Evolutionary conservation across 1,140 invertebrate species (phyloP), one percentile per base, ranked within the genome.

Genomic region (Drosophila elegans): DNA sequence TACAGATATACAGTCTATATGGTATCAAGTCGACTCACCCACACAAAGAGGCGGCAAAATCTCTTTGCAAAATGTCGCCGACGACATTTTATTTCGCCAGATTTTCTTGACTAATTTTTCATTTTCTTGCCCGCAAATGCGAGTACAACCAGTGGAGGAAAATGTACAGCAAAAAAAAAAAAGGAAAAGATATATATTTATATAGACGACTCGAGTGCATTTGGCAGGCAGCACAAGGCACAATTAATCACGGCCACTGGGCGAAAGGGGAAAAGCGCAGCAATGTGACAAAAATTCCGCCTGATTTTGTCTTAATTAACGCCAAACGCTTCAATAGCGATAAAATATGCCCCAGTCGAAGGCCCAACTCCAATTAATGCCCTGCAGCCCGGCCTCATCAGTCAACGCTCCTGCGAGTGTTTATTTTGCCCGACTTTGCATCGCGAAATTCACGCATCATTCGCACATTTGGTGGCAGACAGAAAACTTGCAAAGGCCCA

Each of bases 231-330:
- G 78, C 79, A 81, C 71, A 77, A 67, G 83, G 80, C 84, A 80
- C 80, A 88, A 88, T 88, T 88, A 88, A 88, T 88, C 84, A 84
- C 73, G 74, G 49, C 61, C 72, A 62, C 45, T 45, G 69, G 32
- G 56, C 12, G 3, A 42, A 52, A 41, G 11, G 54, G 67, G 16
- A 25, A 11, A 25, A 16, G 13, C 41, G 53, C 62, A 39, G 61
- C 71, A 69, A 91, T 84, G 90, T 91, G 90, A 91, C 86, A 91
- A 91, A 91, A 91, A 90, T 91, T 78, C 84, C 63, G 88, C 84
- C 74, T 91, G 90, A 91, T 91, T 91, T 91, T 91, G 90, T 91
- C 90, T 91, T 91, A 91, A 91, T 91, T 91, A 91, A 91, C 90
- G 90, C 90, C 90, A 91, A 91, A 91, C 90, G 90, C 90, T 91